Percentiles rank a stretch among this genome's conserved stretches.
Conservation (phyloP, 2,113 vertebrate genomes). For the Thomomys bottae region DNA sequence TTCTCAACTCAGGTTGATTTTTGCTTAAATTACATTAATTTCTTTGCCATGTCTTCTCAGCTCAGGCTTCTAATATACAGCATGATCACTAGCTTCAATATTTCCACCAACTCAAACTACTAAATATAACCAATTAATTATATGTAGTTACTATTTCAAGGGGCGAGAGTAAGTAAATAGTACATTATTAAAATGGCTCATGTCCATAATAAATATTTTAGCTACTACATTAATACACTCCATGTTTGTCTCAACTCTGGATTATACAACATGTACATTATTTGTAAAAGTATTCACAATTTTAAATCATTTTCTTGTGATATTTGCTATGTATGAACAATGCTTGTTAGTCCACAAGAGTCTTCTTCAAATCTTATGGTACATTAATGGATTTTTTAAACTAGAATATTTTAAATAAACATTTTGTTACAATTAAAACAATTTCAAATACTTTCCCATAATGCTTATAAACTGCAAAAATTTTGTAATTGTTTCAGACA, state of each 20-base stretch:
- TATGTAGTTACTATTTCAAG: neutral
- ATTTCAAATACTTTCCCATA: slow-evolving; percentile 54
- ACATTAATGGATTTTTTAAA: neutral
- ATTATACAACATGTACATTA: neutral
- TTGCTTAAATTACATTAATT: neutral
- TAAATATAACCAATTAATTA: slow-evolving; percentile 1
- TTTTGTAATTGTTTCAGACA: slow-evolving; percentile 67
- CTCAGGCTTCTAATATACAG: too few species aligned
- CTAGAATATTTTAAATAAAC: slow-evolving; percentile 29
- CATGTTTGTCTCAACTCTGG: neutral
- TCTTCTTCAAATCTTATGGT: neutral
- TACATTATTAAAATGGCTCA: neutral
- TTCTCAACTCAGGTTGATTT: neutral
- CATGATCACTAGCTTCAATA: neutral
- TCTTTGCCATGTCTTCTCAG: neutral
- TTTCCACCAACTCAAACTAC: neutral
- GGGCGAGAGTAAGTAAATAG: neutral
- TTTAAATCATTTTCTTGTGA: neutral
- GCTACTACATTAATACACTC: neutral
- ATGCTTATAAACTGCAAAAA: slow-evolving; percentile 55
- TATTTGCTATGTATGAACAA: neutral
- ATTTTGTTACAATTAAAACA: slow-evolving; percentile 39
- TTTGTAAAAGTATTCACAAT: too few species aligned
- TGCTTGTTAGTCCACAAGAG: neutral
- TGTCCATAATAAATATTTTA: neutral